These are phyloP conservation scores for Zoanthus solanderi DNA, from an alignment of 92 coral and sea anemone genomes.

Conservation along the genomic window DNA sequence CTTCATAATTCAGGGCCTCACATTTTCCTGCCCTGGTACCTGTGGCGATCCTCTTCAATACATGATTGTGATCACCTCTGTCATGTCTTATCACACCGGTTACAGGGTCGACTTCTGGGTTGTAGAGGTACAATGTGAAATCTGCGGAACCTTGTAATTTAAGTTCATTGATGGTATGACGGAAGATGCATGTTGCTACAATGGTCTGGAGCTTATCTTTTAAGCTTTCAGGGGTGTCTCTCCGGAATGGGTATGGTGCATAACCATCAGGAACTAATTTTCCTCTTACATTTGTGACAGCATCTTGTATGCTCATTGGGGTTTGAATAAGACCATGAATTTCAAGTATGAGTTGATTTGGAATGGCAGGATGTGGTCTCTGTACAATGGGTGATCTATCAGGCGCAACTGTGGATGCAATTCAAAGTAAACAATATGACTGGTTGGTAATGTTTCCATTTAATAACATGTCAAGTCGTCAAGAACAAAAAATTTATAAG, in stretches of 20 bases:
- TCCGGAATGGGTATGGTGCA: constrained; percentile 23
- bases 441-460: not conserved
- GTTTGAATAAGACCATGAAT: constrained; percentile 31
- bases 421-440: not conserved
- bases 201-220: constrained; percentile 44
- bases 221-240: constrained; percentile 33
- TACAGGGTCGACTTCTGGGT: constrained; percentile 63
- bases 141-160: constrained; percentile 41
- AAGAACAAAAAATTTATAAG: not conserved
- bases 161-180: constrained; percentile 29
- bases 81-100: constrained; percentile 61
- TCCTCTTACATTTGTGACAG: constrained; percentile 26
- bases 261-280: constrained; percentile 56
- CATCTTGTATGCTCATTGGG: constrained; percentile 44
- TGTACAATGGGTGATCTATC: constrained; percentile 40
- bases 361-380: constrained; percentile 34
- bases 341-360: constrained; percentile 26
- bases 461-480: too few relatives aligned
- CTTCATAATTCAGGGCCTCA: constrained; percentile 40
- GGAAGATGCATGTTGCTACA: constrained; percentile 51
- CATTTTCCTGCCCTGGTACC: constrained; percentile 53
- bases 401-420: not conserved
- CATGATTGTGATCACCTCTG: constrained; percentile 71
- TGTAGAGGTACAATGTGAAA: constrained; percentile 34
- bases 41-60: constrained; percentile 56